Conservation (phyloP, 2,888 invertebrate species). For the Pollenia angustigena region DNA sequence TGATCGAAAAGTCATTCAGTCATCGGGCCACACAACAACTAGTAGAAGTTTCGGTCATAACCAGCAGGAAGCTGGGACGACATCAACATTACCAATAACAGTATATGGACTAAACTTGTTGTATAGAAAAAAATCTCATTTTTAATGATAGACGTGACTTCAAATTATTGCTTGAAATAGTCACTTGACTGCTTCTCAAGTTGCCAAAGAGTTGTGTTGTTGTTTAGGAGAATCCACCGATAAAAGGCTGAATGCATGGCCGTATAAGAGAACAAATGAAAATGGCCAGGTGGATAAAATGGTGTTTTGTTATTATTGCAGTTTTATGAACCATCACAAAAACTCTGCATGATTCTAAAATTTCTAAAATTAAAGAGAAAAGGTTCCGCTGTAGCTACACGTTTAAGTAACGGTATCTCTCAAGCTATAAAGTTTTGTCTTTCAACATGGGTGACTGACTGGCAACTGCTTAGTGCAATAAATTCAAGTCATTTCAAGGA, state of each 20-base stretch:
- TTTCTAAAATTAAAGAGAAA: slow-evolving; percentile 13
- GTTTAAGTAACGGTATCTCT: slow-evolving; percentile 28
- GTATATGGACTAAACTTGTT: slow-evolving; percentile 4
- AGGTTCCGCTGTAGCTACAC: slow-evolving; percentile 2
- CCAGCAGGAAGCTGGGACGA: slow-evolving; percentile 37
- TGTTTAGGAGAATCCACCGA: slow-evolving; percentile 9
- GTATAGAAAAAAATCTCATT: slow-evolving; percentile 53
- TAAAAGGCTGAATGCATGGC: not conserved
- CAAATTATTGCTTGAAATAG: slow-evolving; percentile 72
- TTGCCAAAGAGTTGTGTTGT: slow-evolving; percentile 64
- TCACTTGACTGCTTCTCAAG: slow-evolving; percentile 72
- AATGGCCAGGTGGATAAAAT: not conserved
- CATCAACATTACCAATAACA: not conserved
- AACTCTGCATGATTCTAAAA: slow-evolving; percentile 5
- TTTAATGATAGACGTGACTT: slow-evolving; percentile 73
- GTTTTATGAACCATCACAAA: slow-evolving; percentile 40
- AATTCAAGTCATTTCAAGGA: slow-evolving; percentile 46
- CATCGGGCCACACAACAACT: slow-evolving; percentile 43
- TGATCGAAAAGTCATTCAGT: slow-evolving; percentile 66
- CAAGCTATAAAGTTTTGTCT: slow-evolving; percentile 10
- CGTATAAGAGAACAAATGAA: not conserved
- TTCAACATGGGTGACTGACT: slow-evolving; percentile 12
- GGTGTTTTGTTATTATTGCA: slow-evolving; percentile 10
- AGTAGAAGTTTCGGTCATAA: slow-evolving; percentile 17
- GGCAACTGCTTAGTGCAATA: slow-evolving; percentile 9